phyloP scores from a whole-genome alignment of 2,888 invertebrate species.

The Tholera decimalis region DNA sequence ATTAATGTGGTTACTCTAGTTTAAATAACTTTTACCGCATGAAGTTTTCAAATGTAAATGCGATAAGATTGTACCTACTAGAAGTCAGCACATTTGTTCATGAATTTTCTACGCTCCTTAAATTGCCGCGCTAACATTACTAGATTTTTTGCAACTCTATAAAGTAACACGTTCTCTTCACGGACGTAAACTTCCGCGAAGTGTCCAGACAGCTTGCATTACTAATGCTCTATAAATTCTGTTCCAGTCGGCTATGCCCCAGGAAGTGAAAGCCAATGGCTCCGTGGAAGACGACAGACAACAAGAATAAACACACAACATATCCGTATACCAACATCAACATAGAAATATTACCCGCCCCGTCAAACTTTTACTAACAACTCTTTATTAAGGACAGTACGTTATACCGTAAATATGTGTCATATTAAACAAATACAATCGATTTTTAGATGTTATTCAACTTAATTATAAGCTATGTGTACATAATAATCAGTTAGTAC shows the following conservation, averaged over 20 bases:
- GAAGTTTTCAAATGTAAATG: slow-evolving; percentile 11
- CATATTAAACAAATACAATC: slow-evolving; percentile 76
- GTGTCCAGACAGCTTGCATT: slow-evolving; percentile 33
- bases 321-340: slow-evolving; percentile 69
- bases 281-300: slow-evolving; percentile 87
- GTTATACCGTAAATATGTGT: slow-evolving; percentile 68
- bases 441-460: slow-evolving; percentile 83
- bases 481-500: slow-evolving; percentile 84
- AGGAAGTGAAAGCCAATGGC: slow-evolving; percentile 86
- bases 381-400: slow-evolving; percentile 60
- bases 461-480: slow-evolving; percentile 84
- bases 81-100: slow-evolving; percentile 75
- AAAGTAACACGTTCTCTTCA: slow-evolving; percentile 26
- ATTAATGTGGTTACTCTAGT: not conserved
- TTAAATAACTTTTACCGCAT: not conserved
- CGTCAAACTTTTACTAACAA: slow-evolving; percentile 72
- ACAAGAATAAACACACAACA: slow-evolving; percentile 79
- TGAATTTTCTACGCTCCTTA: slow-evolving; percentile 6
- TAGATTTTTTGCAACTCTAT: not conserved
- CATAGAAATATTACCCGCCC: slow-evolving; percentile 78
- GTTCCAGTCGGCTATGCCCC: slow-evolving; percentile 85
- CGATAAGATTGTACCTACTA: slow-evolving; percentile 42
- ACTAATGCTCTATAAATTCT: slow-evolving; percentile 60
- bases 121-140: slow-evolving; percentile 7
- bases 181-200: slow-evolving; percentile 29